Conservation (phyloP, 2,888 invertebrate species). For the Eristalinus aeneus region DNA sequence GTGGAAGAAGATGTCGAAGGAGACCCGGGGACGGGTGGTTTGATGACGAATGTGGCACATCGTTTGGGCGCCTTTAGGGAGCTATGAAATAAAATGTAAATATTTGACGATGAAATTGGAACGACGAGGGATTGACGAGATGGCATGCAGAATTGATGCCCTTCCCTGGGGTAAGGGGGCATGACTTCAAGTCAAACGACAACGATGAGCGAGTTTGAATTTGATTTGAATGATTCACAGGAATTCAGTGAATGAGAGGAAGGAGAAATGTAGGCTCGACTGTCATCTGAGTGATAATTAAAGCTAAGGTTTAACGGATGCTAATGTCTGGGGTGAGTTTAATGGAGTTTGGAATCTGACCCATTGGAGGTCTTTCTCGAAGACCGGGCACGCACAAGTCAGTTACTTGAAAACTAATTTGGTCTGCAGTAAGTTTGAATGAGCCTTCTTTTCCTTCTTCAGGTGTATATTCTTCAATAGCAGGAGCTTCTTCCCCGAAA, state of each 20-base stretch:
- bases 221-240: slow-evolving; percentile 3
- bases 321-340: too few species aligned
- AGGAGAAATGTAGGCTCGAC: too few species aligned
- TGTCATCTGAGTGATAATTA: too few species aligned
- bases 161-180: background rate
- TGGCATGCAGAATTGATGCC: slow-evolving; percentile 6
- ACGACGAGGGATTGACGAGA: background rate
- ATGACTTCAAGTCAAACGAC: background rate
- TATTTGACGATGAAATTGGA: slow-evolving; percentile 45
- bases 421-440: too few species aligned
- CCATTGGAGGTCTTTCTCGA: too few species aligned
- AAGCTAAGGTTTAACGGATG: too few species aligned
- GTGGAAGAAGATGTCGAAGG: slow-evolving; percentile 13
- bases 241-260: background rate
- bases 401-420: too few species aligned
- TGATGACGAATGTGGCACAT: background rate
- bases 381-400: too few species aligned
- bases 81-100: slow-evolving; percentile 44
- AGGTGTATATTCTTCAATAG: too few species aligned
- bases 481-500: too few species aligned
- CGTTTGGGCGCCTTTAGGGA: background rate
- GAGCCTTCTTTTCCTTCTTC: too few species aligned
- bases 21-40: background rate
- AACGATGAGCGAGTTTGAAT: slow-evolving; percentile 5
- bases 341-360: too few species aligned